A percentile compares a stretch with the other conserved stretches of the same genome.
Evolutionary conservation across 2,888 invertebrate species (phyloP).

Genomic region (Drosophila paramelanica): DNA sequence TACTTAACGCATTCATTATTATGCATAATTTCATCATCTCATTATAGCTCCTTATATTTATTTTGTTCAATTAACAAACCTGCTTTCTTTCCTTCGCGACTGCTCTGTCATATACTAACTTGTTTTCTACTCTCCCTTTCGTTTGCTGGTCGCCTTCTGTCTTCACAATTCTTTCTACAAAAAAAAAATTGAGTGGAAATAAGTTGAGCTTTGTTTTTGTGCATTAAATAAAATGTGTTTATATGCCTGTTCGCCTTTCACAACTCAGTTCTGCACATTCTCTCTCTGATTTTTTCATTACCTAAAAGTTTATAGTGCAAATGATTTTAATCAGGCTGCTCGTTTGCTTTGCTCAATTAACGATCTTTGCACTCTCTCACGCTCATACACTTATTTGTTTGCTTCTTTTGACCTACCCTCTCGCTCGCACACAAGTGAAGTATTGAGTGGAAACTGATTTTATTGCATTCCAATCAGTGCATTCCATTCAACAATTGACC

Average conservation of each 20-base stretch:
- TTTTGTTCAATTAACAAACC: neutral
- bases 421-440: slow-evolving; percentile 10
- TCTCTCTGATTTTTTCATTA: too few species aligned
- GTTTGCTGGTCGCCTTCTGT: neutral
- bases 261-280: too few species aligned
- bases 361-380: neutral
- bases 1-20: too few species aligned
- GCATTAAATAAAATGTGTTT: too few species aligned
- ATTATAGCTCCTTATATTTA: too few species aligned
- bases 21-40: too few species aligned
- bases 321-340: neutral
- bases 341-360: too few species aligned
- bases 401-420: neutral
- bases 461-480: neutral
- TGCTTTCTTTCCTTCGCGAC: neutral
- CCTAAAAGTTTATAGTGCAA: too few species aligned
- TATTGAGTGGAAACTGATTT: slow-evolving; percentile 12
- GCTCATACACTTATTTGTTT: neutral
- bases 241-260: too few species aligned
- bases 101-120: neutral
- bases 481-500: slow-evolving; percentile 8
- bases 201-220: too few species aligned
- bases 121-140: neutral
- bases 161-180: neutral
- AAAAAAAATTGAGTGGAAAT: neutral